Evolutionary conservation across 1,140 invertebrate genomes (phyloP).

Genomic region (Sitophilus oryzae): DNA sequence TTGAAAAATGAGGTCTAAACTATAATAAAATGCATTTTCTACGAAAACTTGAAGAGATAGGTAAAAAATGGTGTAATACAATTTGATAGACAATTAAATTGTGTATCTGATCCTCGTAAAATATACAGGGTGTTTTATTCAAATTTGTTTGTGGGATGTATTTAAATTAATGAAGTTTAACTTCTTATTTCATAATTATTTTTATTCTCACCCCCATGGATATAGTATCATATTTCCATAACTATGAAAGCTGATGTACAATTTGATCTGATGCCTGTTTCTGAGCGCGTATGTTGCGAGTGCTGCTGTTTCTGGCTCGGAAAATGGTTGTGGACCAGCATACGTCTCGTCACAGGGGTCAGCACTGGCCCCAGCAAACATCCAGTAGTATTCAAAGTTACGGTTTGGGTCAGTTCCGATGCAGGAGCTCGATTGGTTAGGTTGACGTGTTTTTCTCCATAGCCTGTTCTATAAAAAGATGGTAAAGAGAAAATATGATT

Average conservation of each 20-base stretch:
- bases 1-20: too few species aligned
- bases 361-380: constrained; percentile 55
- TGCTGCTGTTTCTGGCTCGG: constrained; percentile 62
- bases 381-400: constrained; percentile 69
- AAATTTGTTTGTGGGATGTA: too few species aligned
- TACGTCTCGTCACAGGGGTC: constrained; percentile 66
- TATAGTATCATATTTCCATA: constrained; percentile 47
- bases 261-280: constrained; percentile 40
- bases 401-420: constrained; percentile 64
- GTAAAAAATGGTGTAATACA: too few species aligned
- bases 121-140: too few species aligned
- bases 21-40: too few species aligned
- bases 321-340: constrained; percentile 61
- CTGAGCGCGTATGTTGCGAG: background rate
- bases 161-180: too few species aligned
- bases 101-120: too few species aligned
- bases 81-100: too few species aligned
- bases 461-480: constrained; percentile 49
- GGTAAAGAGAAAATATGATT: too few species aligned
- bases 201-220: background rate
- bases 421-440: constrained; percentile 46
- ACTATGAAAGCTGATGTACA: constrained; percentile 67
- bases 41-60: too few species aligned
- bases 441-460: constrained; percentile 67
- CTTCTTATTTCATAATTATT: too few species aligned